Conservation (phyloP, 2,888 invertebrate species). For the Pharmacophagus antenor region DNA sequence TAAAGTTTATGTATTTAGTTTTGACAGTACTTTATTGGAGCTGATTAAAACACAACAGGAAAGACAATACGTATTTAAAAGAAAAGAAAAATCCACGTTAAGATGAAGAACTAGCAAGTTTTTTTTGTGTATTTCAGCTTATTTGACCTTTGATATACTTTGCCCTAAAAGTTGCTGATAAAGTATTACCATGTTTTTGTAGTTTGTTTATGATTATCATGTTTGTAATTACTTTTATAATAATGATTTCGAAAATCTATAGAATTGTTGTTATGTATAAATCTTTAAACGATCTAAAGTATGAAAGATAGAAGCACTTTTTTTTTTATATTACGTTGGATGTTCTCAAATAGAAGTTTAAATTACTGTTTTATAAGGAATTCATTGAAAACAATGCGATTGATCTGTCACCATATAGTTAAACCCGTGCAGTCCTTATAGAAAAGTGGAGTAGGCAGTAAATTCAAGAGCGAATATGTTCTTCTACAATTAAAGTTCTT, state of each 20-base stretch:
- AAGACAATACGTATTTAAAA: slow-evolving; percentile 24
- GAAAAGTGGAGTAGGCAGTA: slow-evolving; percentile 37
- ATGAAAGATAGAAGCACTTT: background rate
- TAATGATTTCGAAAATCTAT: background rate
- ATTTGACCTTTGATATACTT: slow-evolving; percentile 9
- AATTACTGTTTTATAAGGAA: slow-evolving; percentile 3
- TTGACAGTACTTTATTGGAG: slow-evolving; percentile 31
- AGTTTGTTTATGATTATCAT: background rate
- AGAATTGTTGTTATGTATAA: background rate
- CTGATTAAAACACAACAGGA: slow-evolving; percentile 30
- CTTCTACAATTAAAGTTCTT: slow-evolving; percentile 18
- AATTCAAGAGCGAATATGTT: slow-evolving; percentile 24
- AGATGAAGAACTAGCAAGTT: background rate
- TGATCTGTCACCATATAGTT: slow-evolving; percentile 3
- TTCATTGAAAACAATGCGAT: slow-evolving; percentile 3
- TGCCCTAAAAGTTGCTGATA: background rate
- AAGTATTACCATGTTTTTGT: background rate
- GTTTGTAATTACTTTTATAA: background rate
- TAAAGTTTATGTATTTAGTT: slow-evolving; percentile 33
- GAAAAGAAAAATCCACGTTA: background rate
- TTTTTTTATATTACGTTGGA: slow-evolving; percentile 1
- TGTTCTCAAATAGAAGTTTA: slow-evolving; percentile 1
- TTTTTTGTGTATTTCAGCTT: background rate
- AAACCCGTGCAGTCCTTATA: slow-evolving; percentile 38
- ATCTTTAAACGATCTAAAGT: background rate